Percentiles rank a stretch among this genome's conserved stretches.
phyloP scores from a whole-genome alignment of 2,888 invertebrate species.

The Petrophora chlorosata region DNA sequence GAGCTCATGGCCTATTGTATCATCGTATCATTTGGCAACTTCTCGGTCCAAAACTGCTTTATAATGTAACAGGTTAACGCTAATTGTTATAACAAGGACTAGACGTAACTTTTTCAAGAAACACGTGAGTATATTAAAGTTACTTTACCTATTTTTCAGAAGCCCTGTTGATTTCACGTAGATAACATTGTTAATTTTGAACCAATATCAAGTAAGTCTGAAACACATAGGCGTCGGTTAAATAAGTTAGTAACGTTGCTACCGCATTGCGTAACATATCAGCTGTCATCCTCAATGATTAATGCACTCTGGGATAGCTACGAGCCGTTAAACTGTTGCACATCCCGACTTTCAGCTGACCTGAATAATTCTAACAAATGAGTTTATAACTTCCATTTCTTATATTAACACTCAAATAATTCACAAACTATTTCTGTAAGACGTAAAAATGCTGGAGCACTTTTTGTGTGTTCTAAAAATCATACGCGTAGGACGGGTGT shows the following conservation, averaged over 20 bases:
- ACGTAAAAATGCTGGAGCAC: slow-evolving; percentile 44
- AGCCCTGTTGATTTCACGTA: background rate
- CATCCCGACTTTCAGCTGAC: slow-evolving; percentile 39
- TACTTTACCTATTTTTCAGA: slow-evolving; percentile 9
- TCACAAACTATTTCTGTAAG: slow-evolving; percentile 49
- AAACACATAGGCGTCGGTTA: slow-evolving; percentile 33
- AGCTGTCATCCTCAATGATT: slow-evolving; percentile 46
- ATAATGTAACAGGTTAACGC: slow-evolving; percentile 9
- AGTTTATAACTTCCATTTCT: slow-evolving; percentile 44
- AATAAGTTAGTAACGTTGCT: slow-evolving; percentile 43
- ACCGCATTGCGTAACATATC: slow-evolving; percentile 49
- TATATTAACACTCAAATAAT: slow-evolving; percentile 51
- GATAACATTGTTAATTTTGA: slow-evolving; percentile 33
- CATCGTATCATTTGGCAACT: slow-evolving; percentile 47
- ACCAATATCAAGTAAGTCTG: slow-evolving; percentile 42
- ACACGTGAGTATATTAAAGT: background rate
- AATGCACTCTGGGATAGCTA: slow-evolving; percentile 48
- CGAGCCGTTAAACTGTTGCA: slow-evolving; percentile 43
- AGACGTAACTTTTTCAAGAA: slow-evolving; percentile 5
- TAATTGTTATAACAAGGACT: slow-evolving; percentile 7
- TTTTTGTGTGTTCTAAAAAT: slow-evolving; percentile 58
- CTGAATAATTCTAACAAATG: slow-evolving; percentile 45
- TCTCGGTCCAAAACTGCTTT: slow-evolving; percentile 23
- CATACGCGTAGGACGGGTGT: slow-evolving; percentile 53
- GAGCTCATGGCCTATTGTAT: slow-evolving; percentile 48